Evolutionary conservation across 92 coral and sea anemone genomes (phyloP).

Genomic region (Umimayanthus kanabou): DNA sequence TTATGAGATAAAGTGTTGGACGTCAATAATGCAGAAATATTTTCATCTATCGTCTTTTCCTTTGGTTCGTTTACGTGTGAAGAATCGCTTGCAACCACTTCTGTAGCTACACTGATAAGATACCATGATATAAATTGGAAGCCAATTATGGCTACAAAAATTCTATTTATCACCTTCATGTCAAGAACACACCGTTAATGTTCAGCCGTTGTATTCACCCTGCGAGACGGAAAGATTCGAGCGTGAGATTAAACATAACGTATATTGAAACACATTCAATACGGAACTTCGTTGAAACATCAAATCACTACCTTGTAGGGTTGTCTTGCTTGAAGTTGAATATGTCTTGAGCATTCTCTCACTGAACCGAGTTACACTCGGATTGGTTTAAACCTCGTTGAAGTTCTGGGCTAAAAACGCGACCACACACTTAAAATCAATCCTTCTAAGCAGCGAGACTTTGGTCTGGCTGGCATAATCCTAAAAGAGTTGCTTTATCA

Average conservation of each 20-base stretch:
- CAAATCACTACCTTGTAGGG: slow-evolving; percentile 8
- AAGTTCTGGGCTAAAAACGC: background rate
- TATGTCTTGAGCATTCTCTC: background rate
- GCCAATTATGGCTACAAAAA: slow-evolving; percentile 15
- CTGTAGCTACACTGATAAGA: background rate
- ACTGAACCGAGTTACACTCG: background rate
- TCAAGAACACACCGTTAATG: background rate
- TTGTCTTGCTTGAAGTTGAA: background rate
- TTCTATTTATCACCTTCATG: slow-evolving; percentile 15
- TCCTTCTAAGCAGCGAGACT: background rate
- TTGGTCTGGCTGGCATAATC: background rate
- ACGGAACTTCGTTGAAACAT: background rate
- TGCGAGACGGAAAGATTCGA: slow-evolving; percentile 12
- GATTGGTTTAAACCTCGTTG: background rate
- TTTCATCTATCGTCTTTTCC: background rate
- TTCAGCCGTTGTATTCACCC: background rate
- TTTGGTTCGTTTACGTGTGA: background rate
- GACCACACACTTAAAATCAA: background rate
- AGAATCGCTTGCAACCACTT: background rate
- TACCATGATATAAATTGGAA: background rate
- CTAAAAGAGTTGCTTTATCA: background rate
- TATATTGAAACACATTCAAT: background rate
- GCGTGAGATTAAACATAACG: background rate
- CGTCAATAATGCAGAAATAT: background rate
- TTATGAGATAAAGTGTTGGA: slow-evolving; percentile 1